Base-by-base conservation (phyloP, 2,888 invertebrate genomes). In the Anticlea derivata region DNA sequence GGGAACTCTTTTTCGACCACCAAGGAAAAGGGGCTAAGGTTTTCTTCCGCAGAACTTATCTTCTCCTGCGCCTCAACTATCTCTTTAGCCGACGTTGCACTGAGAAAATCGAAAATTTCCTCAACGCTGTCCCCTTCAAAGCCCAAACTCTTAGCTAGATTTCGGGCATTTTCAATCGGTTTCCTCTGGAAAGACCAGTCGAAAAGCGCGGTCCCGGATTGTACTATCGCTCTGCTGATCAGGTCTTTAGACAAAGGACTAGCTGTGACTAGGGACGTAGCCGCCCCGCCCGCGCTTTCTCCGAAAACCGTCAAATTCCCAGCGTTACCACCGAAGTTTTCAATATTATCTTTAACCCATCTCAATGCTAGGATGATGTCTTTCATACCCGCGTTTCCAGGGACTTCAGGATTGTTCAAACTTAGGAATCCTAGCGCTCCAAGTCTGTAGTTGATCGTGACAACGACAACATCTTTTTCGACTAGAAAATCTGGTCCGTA, bases 391-490 rank as follows among this genome's bases (percentile, higher is more conserved):
- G 88, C 89, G 11, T 90, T 90, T 2, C 90, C 90, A 0, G 90
- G 89, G 0, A 89, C 78, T 35, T 89, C 90, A 1, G 88, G 85
- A 0, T 85, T 89, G 64, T 89, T 80, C 0, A 90, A 55, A 27
- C 86, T 68, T 1, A 90, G 65, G 68, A 90, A 90, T 24, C 90
- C 90, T n/a, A 90, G 58, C 0, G 75, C 72, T 0, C 90, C 91
- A 17, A 83, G 84, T 66, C 93, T 88, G 64, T 91, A 93, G 68
- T 93, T 93, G 0, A 92, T 58, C 0, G 92, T 92, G 0, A 93
- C 92, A 1, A 93, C 71, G 0, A 93, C 80, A 0, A 93, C 87
- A 44, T 93, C 92, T 52, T 91, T 92, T 49, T 93, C 93, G 5
- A 93, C 83, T 7, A 93, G 65, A 54, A 83, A 92, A 61, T 92